These are phyloP conservation scores for Beroe forskalii DNA, from an alignment of 37 sponge, comb jelly and placozoan species.

Conservation along the genomic window DNA sequence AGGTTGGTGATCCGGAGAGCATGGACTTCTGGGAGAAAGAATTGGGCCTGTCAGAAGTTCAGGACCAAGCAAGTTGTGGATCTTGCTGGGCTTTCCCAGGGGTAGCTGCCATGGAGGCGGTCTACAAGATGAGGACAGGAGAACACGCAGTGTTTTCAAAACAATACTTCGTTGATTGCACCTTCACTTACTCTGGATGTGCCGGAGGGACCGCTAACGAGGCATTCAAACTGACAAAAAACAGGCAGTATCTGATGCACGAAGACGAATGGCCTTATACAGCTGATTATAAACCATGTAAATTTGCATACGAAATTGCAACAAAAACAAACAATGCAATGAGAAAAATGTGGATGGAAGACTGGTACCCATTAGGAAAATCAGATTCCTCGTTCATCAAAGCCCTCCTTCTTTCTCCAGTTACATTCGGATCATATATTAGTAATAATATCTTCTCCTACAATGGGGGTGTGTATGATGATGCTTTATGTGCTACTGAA, in stretches of 20 bases:
- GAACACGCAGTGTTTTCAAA: background rate
- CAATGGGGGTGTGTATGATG: constrained; percentile 2
- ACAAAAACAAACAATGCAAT: background rate
- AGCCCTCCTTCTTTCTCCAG: background rate
- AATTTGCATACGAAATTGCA: background rate
- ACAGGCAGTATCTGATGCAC: background rate
- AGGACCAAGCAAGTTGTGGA: constrained; percentile 37
- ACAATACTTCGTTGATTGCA: constrained; percentile 34
- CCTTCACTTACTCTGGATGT: constrained; percentile 1
- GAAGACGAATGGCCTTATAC: background rate
- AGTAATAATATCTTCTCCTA: background rate
- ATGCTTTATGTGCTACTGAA: background rate
- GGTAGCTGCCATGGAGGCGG: background rate
- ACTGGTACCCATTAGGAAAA: background rate
- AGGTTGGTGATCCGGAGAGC: background rate
- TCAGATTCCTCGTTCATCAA: background rate
- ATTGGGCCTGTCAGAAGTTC: background rate
- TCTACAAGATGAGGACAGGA: constrained; percentile 1
- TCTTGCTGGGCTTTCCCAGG: constrained; percentile 30
- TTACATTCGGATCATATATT: background rate
- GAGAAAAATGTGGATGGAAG: background rate
- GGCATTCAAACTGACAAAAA: background rate
- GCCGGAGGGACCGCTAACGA: constrained; percentile 2
- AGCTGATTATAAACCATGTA: background rate
- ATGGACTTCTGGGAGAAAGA: background rate